Base-by-base conservation (phyloP, 2,113 vertebrate genomes). In the Climacteris rufus region DNA sequence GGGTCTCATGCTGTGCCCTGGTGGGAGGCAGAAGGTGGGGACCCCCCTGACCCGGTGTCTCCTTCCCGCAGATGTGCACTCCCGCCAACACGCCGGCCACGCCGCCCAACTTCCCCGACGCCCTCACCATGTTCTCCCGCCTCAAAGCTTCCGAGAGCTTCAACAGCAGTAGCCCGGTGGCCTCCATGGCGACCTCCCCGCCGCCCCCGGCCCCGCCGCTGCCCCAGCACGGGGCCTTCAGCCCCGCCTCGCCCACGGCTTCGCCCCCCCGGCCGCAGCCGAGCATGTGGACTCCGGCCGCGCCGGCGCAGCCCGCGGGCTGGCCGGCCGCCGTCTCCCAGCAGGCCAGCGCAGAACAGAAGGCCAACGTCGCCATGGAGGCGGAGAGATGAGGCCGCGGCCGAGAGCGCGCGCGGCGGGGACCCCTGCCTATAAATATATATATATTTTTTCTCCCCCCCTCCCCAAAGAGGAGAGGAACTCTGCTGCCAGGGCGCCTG, bases 1-100 rank as follows among this genome's bases (percentile, higher is more conserved):
- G 56, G 39, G 8, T n/a, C 33, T 86, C 3, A 1, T 59, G 33
- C 44, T 60, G 39, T 1, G 2, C 25, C 16, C 27, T 27, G n/a
- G 49, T 44, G 54, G 66, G 61, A 72, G 60, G 72, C 50, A 39
- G 33, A 45, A 70, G 47, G 20, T 56, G 63, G 15, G 40, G 24
- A 23, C 31, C 12, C 6, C 17, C 20, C 96, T 80, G 74, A 64
- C 25, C 18, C 33, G 10, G 0, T 95, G n/a, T 96, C 83, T 95
- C 94, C 66, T 84, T 87, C 87, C 87, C 2, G 2, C 98, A 99
- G 99, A 99, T 99, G 99, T 99, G 99, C 97, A 99, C 99, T 97
- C 99, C 99, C 0, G 99, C 99, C 98, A 99, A 99, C 98, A 99
- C 99, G 50, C 99, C 99, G 2, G 99, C 99, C 68, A 99, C 99